These are phyloP conservation scores for Salvelinus sp. DNA, from an alignment of 2,113 vertebrate genomes.

Conservation along the genomic window DNA sequence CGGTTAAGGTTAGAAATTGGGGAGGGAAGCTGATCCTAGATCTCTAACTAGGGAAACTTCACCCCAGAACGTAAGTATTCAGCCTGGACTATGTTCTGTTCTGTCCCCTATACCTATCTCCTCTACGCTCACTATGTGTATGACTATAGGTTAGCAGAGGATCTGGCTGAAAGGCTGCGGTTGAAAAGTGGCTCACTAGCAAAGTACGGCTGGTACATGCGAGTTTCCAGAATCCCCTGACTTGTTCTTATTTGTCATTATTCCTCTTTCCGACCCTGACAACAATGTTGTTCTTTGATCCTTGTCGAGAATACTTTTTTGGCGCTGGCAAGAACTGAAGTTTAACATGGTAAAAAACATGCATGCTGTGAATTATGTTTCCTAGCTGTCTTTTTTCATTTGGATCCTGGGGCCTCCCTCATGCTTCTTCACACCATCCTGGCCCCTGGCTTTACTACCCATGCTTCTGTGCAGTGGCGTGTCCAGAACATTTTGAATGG, in stretches of 20 bases:
- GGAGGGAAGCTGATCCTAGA: no score
- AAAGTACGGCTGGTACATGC: slow-evolving; percentile 22
- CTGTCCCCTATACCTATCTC: background rate
- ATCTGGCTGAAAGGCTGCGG: slow-evolving; percentile 21
- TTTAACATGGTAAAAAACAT: slow-evolving; percentile 31
- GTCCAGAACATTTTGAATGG: no score
- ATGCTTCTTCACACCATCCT: no score
- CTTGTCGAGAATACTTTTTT: no score
- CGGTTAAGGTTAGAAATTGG: no score
- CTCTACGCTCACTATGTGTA: background rate
- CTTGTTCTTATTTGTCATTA: background rate
- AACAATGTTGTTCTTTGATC: no score
- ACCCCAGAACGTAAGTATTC: no score
- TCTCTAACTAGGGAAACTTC: no score
- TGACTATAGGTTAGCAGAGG: slow-evolving; percentile 17
- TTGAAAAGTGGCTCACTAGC: slow-evolving; percentile 20
- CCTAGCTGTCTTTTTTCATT: background rate
- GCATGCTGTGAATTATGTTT: slow-evolving; percentile 16
- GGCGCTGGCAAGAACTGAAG: background rate
- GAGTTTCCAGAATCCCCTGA: slow-evolving; percentile 16
- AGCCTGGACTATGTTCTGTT: background rate
- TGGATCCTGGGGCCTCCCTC: no score
- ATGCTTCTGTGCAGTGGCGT: no score
- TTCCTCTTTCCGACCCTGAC: no score
- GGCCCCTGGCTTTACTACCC: no score